These are phyloP conservation scores for Oryctes rhinoceros DNA, from an alignment of 1,140 invertebrate species.

Conservation along the genomic window DNA sequence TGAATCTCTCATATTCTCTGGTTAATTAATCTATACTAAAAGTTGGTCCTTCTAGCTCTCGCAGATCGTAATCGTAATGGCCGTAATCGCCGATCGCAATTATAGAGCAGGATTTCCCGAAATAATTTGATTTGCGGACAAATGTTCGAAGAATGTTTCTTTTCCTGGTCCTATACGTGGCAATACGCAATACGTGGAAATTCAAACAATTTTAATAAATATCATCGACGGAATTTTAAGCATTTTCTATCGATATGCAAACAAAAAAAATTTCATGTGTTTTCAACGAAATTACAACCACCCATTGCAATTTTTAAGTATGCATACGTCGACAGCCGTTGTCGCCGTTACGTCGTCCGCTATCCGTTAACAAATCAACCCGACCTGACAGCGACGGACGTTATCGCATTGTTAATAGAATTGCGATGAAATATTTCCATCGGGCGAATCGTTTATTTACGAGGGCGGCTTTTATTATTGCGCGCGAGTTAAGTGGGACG, in stretches of 20 bases:
- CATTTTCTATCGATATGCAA: neutral
- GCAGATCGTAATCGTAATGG: too few species aligned
- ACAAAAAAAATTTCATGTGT: neutral
- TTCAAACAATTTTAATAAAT: neutral
- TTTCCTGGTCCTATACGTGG: too few species aligned
- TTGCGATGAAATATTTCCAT: slow-evolving; percentile 9
- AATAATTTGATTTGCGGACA: too few species aligned
- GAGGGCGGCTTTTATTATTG: neutral
- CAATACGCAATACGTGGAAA: neutral
- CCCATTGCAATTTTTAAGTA: neutral
- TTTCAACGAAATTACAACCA: neutral
- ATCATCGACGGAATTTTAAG: neutral
- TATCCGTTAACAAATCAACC: slow-evolving; percentile 12
- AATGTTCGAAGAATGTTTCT: too few species aligned
- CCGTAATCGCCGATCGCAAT: too few species aligned
- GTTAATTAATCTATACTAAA: too few species aligned
- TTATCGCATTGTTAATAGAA: slow-evolving; percentile 10
- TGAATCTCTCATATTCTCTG: too few species aligned
- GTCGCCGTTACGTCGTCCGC: neutral
- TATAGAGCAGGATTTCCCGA: too few species aligned
- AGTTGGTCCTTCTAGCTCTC: too few species aligned
- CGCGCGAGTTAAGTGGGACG: neutral
- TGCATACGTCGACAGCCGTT: neutral
- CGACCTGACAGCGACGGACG: neutral
- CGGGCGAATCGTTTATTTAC: neutral